Evolutionary conservation across 2,113 vertebrate species (phyloP).

Genomic region (Myxocyprinus asiaticus): DNA sequence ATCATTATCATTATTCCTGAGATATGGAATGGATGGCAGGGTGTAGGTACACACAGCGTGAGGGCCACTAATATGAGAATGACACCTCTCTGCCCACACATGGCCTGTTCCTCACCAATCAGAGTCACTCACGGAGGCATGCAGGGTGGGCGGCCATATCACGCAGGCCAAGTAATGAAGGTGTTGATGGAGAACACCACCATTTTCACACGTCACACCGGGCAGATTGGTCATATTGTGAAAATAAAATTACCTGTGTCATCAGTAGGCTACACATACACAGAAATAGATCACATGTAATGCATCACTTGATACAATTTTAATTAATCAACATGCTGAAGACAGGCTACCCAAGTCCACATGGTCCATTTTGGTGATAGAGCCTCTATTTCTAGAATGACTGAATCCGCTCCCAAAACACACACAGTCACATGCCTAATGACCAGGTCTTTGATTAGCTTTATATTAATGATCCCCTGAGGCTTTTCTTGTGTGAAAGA

Average conservation of each 20-base stretch:
- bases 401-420: constrained; percentile 31
- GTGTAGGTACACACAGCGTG: constrained; percentile 62
- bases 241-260: constrained; percentile 47
- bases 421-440: constrained; percentile 39
- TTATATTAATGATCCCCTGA: constrained; percentile 41
- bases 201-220: constrained; percentile 60
- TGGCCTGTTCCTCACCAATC: constrained; percentile 61
- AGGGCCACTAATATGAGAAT: constrained; percentile 60
- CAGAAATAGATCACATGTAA: constrained; percentile 51
- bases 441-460: constrained; percentile 46
- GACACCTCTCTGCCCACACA: constrained; percentile 61
- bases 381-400: constrained; percentile 39
- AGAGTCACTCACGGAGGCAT: constrained; percentile 59
- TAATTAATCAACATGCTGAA: constrained; percentile 47
- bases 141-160: constrained; percentile 58
- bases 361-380: constrained; percentile 35
- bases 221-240: constrained; percentile 58
- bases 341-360: background rate
- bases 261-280: constrained; percentile 40
- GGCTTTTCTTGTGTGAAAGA: constrained; percentile 39
- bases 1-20: constrained; percentile 49
- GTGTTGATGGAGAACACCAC: constrained; percentile 59
- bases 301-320: constrained; percentile 33
- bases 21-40: constrained; percentile 53
- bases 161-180: constrained; percentile 60